phyloP scores from a whole-genome alignment of 2,113 vertebrate genomes.

The Rhipidura dahli region DNA sequence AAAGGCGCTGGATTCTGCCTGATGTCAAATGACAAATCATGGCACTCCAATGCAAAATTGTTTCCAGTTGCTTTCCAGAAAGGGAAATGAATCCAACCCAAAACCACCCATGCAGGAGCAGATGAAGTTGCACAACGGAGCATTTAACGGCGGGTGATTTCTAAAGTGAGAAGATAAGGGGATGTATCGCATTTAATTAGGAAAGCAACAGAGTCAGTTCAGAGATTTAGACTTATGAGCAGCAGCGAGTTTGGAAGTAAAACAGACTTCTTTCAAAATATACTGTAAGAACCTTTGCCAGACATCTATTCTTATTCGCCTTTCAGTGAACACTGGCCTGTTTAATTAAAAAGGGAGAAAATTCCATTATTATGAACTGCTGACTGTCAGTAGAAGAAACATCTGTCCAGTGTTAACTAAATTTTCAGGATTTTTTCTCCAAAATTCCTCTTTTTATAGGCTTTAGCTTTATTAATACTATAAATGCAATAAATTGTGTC shows the following conservation, averaged over 20 bases:
- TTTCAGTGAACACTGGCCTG: neutral
- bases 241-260: neutral
- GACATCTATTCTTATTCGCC: conserved; percentile 18
- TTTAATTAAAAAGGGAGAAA: conserved; percentile 49
- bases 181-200: neutral
- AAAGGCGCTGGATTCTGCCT: neutral
- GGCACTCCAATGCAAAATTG: neutral
- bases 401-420: conserved; percentile 32
- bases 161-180: neutral
- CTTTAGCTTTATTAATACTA: conserved; percentile 24
- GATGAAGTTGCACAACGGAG: neutral
- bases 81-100: neutral
- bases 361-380: conserved; percentile 20
- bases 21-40: neutral
- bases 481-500: neutral
- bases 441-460: neutral
- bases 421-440: neutral
- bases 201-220: neutral
- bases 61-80: conserved; percentile 27
- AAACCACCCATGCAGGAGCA: neutral
- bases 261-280: conserved; percentile 19
- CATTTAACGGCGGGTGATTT: accelerated
- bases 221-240: neutral
- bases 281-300: conserved; percentile 11
- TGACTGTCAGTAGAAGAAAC: conserved; percentile 46